Percentiles rank a stretch among this genome's conserved stretches.
Conservation (phyloP, 2,113 vertebrate genomes). For the Taxidea taxus region DNA sequence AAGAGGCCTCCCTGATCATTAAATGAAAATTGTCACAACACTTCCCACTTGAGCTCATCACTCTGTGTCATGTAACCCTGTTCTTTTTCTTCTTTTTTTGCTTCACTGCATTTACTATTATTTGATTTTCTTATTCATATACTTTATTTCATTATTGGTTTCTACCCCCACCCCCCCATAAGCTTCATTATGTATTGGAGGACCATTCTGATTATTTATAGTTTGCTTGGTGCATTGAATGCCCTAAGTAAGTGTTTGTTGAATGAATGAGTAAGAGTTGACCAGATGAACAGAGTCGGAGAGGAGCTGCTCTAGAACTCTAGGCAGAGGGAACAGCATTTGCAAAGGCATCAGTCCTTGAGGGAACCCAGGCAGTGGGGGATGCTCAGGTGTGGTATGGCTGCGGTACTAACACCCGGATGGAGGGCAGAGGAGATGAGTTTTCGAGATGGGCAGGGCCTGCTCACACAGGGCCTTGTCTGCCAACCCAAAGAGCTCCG, state of each 20-base stretch:
- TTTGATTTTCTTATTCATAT: background rate
- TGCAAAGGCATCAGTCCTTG: background rate
- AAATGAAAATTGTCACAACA: background rate
- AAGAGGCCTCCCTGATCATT: background rate
- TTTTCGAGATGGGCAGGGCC: background rate
- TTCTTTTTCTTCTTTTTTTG: background rate
- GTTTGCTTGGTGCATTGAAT: too few species aligned
- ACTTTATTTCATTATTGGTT: background rate
- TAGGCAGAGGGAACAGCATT: background rate
- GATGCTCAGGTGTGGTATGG: too few species aligned
- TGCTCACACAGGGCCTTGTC: background rate
- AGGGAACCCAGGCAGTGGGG: background rate
- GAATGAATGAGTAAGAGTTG: background rate
- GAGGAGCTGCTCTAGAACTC: background rate
- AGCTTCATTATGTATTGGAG: background rate
- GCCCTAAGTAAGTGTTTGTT: background rate
- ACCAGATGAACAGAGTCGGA: background rate
- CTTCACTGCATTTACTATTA: background rate
- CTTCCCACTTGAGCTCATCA: background rate
- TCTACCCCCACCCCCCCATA: background rate
- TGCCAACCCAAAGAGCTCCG: background rate
- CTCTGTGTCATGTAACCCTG: background rate
- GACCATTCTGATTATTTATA: background rate
- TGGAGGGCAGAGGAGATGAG: background rate
- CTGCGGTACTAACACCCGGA: accelerated